Conservation (phyloP, 2,113 vertebrate genomes). For the Miniopterus natalensis region DNA sequence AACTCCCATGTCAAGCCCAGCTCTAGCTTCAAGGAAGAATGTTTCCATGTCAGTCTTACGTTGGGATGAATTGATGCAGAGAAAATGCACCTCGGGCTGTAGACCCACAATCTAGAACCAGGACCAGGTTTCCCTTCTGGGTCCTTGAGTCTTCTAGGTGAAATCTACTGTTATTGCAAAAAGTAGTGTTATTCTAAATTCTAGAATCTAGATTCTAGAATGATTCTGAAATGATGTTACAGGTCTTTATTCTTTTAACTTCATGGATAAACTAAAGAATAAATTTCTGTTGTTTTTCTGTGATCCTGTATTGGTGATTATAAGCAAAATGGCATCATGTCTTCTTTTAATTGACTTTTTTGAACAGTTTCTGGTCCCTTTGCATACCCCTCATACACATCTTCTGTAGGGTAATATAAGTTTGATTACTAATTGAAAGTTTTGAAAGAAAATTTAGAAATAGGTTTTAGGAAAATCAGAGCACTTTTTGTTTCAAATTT, state of each 20-base stretch:
- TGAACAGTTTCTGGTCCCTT: background rate
- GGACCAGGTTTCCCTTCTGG: background rate
- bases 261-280: conserved; percentile 43
- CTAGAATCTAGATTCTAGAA: background rate
- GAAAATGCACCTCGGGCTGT: background rate
- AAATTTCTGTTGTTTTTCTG: background rate
- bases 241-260: background rate
- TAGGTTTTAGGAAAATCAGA: background rate
- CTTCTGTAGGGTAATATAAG: conserved; percentile 5
- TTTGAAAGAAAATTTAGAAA: conserved; percentile 26
- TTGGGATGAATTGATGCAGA: background rate
- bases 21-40: background rate
- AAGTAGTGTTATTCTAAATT: conserved; percentile 20
- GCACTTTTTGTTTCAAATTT: background rate
- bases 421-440: conserved; percentile 57
- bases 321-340: background rate
- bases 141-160: background rate
- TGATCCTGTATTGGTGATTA: background rate
- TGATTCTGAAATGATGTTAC: conserved; percentile 29
- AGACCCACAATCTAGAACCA: too few species aligned
- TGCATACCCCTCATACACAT: conserved; percentile 9
- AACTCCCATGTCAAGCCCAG: background rate
- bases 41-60: background rate
- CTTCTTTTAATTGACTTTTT: background rate
- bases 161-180: conserved; percentile 56